These are phyloP conservation scores for Ambastaia sidthimunki DNA, from an alignment of 2,797 vertebrate genomes.

Conservation along the genomic window DNA sequence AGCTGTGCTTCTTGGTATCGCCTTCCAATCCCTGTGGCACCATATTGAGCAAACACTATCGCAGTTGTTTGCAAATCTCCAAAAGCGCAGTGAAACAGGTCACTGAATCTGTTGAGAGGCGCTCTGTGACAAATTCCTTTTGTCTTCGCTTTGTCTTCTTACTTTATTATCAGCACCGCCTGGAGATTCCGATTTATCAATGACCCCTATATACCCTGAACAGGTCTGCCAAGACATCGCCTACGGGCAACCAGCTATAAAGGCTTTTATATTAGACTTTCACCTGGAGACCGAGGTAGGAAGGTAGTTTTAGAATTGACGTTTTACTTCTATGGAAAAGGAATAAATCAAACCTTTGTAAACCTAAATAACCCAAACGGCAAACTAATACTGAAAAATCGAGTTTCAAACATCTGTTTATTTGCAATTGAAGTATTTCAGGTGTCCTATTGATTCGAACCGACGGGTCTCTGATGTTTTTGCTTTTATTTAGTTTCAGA, in stretches of 20 bases:
- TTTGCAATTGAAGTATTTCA: not conserved
- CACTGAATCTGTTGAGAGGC: conserved; percentile 72
- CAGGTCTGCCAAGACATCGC: conserved; percentile 70
- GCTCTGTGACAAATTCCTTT: conserved; percentile 83
- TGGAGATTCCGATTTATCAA: conserved; percentile 83
- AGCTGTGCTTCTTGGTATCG: conserved; percentile 39
- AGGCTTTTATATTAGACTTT: conserved; percentile 69
- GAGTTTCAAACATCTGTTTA: not conserved
- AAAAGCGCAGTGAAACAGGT: conserved; percentile 57
- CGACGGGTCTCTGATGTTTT: not conserved
- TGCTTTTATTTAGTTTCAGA: not conserved
- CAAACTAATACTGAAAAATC: not conserved
- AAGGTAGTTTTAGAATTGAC: not conserved
- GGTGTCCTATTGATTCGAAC: not conserved
- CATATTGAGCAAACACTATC: conserved; percentile 42
- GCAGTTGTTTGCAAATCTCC: conserved; percentile 55
- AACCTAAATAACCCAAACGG: not conserved
- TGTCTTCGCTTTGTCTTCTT: conserved; percentile 80
- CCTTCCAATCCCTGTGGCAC: conserved; percentile 29
- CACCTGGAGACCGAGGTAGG: not conserved
- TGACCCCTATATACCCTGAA: conserved; percentile 69
- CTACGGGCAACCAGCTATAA: conserved; percentile 71
- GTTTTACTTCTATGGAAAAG: not conserved
- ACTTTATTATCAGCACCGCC: conserved; percentile 83
- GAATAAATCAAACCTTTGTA: not conserved